Percentiles rank a stretch among this genome's conserved stretches.
These are phyloP conservation scores for Sparus aurata DNA, from an alignment of 2,797 vertebrate species.

Conservation along the genomic window DNA sequence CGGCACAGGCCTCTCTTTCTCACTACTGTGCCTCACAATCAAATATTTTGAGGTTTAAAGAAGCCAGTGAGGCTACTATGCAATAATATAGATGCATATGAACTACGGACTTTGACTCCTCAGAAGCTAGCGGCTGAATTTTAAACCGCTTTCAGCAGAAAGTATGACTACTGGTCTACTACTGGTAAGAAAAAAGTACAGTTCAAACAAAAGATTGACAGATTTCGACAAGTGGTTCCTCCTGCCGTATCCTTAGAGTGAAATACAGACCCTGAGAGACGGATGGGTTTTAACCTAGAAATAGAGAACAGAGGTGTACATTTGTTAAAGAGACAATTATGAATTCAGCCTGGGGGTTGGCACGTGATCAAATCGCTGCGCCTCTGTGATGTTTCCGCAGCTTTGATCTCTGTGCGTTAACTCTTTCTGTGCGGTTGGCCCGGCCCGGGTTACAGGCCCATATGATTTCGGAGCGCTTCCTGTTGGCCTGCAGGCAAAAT, in stretches of 20 bases:
- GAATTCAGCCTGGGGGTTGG: constrained; percentile 66
- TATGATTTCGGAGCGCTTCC: constrained; percentile 57
- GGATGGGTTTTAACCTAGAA: constrained; percentile 60
- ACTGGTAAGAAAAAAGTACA: background rate
- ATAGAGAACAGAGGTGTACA: constrained; percentile 52
- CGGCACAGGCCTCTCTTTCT: constrained; percentile 43
- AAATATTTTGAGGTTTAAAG: constrained; percentile 49
- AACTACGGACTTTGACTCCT: background rate
- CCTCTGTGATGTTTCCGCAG: constrained; percentile 75
- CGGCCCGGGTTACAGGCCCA: constrained; percentile 17
- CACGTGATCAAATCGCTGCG: constrained; percentile 67
- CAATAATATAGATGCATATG: background rate
- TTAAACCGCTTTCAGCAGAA: background rate
- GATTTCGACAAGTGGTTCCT: constrained; percentile 13
- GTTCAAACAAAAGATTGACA: background rate
- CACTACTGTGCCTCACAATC: constrained; percentile 43
- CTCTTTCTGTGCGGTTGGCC: constrained; percentile 54
- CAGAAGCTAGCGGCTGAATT: background rate
- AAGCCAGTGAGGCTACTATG: constrained; percentile 10
- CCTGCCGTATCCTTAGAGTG: constrained; percentile 7
- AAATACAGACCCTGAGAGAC: constrained; percentile 37
- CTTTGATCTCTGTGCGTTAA: constrained; percentile 77
- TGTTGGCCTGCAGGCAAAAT: constrained; percentile 56
- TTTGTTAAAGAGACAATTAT: constrained; percentile 76
- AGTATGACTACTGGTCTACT: background rate